Base-by-base conservation (phyloP, 37 sponge, comb jelly and placozoan species). In the Halichondria panicea region DNA sequence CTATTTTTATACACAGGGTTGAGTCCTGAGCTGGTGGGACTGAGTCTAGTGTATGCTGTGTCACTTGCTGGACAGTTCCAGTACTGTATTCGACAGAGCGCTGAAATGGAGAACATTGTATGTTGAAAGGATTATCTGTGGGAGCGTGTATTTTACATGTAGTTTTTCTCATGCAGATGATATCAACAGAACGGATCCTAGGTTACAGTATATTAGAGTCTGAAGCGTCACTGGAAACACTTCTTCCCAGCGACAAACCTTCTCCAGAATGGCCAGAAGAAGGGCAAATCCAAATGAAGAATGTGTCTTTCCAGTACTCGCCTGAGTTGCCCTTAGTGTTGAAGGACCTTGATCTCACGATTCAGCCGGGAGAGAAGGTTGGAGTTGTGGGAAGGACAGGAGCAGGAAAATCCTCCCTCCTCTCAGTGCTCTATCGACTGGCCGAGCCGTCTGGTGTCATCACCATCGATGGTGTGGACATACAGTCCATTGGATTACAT, bases 311-410 rank as follows among this genome's bases (percentile, higher is more conserved):
- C 67, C 68, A 66, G 3, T 80, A 92, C 63, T 76, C 78, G 0
- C 18, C 64, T 42, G 71, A 63, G 22, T 44, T 53, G 1, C 92
- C 92, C 1, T 39, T 79, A 0, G 88, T 87, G 8, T 75, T 92
- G 28, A 87, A 87, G 66, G 38, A 58, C 27, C 62, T 92, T n/a
- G 42, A 63, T 27, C 79, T 71, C 66, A 24, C 55, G 30, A 78
- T 92, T 57, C 40, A 79, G 45, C 59, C 88, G 0, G 34, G 75
- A 65, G 92, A 92, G 70, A 92, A 92, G 76, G 84, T 92, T 67
- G 96, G 96, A 27, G 88, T 95, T 67, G 90, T 95, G 5, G 96
- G 96, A 39, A 66, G 96, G 3, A 95, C 96, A 50, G 96, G 96
- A 39, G 96, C 96, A 39, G 96, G 96, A 55, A 95, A 95, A 71